Base-by-base conservation (phyloP, 1,140 invertebrate species). In the Cydia fagiglandana region DNA sequence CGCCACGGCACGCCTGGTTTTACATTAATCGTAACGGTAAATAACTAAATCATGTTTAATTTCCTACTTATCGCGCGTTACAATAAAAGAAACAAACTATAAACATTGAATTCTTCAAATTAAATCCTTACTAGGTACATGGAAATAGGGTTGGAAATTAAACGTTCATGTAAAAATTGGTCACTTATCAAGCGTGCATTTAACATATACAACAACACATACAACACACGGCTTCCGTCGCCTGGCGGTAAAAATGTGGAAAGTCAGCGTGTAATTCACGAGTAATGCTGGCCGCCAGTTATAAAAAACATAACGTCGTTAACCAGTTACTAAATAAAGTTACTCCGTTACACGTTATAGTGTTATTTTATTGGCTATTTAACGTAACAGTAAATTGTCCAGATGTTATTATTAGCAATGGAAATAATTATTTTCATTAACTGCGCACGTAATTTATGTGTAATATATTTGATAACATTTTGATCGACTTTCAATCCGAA, bases 181-280 rank as follows among this genome's bases (percentile, higher is more conserved):
- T 56, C 53, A 17, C 53, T 56, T 56, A 47, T 47, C 45, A 12
- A 47, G 12, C n/a, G 53, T 56, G 15, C 6, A 20, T 56, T n/a
- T 56, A 17, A 56, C 15, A 50, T 41, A 10, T 41, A 41, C n/a
- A n/a, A n/a, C n/a, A n/a, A n/a, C 38, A 41, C 47, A 50, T 56
- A 56, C 53, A n/a, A 56, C n/a, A 56, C 53, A 17, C n/a, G 53
- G 53, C 53, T 56, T 56, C 17, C 53, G n/a, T 56, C 53, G 53
- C n/a, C n/a, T 20, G n/a, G 53, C 53, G 53, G 53, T 56, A 17
- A 17, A 56, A 56, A 56, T 56, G 53, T 56, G 15, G n/a, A 56
- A 53, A 56, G 53, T 56, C 15, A 17, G 53, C 53, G 53, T 7
- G 53, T 56, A 56, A 56, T 56, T 17, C 53, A 56, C 6, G 15